A percentile compares a stretch with the other conserved stretches of the same genome.
Conservation (phyloP, 2,113 vertebrate genomes). For the Gadus macrocephalus region DNA sequence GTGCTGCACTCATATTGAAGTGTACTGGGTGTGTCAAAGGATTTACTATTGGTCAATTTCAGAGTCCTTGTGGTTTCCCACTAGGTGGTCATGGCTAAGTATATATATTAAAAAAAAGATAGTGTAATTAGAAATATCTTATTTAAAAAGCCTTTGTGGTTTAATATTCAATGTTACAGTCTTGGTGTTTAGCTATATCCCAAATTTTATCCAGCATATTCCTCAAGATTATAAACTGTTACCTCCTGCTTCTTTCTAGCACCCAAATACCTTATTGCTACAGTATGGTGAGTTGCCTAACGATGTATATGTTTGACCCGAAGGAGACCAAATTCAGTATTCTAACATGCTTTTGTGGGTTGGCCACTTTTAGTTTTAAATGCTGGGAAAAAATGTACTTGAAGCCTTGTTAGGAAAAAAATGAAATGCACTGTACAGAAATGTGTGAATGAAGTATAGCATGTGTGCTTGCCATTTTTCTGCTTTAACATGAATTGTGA, state of each 20-base stretch:
- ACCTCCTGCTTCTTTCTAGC: conserved; percentile 73
- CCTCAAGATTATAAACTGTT: conserved; percentile 70
- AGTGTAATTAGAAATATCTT: conserved; percentile 49
- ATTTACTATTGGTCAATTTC: conserved; percentile 37
- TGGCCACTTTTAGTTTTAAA: conserved; percentile 67
- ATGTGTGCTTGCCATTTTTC: conserved; percentile 72
- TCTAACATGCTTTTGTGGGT: conserved; percentile 67
- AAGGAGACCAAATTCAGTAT: conserved; percentile 78
- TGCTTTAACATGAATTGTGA: conserved; percentile 73
- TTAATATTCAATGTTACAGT: conserved; percentile 67
- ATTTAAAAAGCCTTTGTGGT: conserved; percentile 46
- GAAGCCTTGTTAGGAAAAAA: conserved; percentile 65
- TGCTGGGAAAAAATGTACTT: conserved; percentile 69
- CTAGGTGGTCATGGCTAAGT: conserved; percentile 27
- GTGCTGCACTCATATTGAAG: conserved; percentile 57
- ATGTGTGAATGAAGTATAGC: conserved; percentile 65
- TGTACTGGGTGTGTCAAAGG: conserved; percentile 44
- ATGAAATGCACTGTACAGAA: conserved; percentile 68
- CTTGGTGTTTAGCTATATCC: conserved; percentile 75
- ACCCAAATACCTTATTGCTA: conserved; percentile 72
- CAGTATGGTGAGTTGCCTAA: conserved; percentile 63
- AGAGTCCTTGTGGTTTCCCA: conserved; percentile 36
- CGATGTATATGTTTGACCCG: conserved; percentile 59
- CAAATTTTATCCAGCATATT: conserved; percentile 72
- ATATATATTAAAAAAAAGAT: conserved; percentile 39